These are phyloP conservation scores for Ceyx erithaca DNA, from an alignment of 2,797 vertebrate genomes.

Conservation along the genomic window DNA sequence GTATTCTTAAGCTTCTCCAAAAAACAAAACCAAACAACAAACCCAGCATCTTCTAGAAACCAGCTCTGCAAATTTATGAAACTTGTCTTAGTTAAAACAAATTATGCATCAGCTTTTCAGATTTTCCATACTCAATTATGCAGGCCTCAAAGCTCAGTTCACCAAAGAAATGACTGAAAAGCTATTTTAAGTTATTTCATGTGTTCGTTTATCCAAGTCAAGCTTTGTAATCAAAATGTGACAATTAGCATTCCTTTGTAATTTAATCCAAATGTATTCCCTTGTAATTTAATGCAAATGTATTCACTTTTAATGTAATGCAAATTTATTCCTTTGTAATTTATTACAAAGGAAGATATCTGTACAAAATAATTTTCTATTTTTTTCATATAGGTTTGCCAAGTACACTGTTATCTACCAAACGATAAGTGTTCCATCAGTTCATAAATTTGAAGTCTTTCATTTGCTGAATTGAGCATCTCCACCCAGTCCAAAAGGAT, in stretches of 20 bases:
- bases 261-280: not conserved
- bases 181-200: slow-evolving; percentile 22
- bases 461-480: not conserved
- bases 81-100: not conserved
- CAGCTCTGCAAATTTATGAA: not conserved
- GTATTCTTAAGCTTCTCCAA: not conserved
- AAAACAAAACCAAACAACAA: not conserved
- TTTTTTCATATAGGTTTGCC: slow-evolving; percentile 5
- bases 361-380: not conserved
- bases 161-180: slow-evolving; percentile 5
- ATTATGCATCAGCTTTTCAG: not conserved
- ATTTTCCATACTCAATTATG: slow-evolving; percentile 9
- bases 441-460: not conserved
- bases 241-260: slow-evolving; percentile 51
- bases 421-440: not conserved
- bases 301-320: slow-evolving; percentile 17
- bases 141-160: not conserved
- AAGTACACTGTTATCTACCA: not conserved
- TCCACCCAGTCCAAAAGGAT: not conserved
- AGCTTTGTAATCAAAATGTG: slow-evolving; percentile 42
- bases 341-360: not conserved
- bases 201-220: not conserved
- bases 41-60: not conserved
- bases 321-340: not conserved
- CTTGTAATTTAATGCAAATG: not conserved